These are phyloP conservation scores for Drosophila lacertosa DNA, from an alignment of 1,140 invertebrate species.

Conservation along the genomic window DNA sequence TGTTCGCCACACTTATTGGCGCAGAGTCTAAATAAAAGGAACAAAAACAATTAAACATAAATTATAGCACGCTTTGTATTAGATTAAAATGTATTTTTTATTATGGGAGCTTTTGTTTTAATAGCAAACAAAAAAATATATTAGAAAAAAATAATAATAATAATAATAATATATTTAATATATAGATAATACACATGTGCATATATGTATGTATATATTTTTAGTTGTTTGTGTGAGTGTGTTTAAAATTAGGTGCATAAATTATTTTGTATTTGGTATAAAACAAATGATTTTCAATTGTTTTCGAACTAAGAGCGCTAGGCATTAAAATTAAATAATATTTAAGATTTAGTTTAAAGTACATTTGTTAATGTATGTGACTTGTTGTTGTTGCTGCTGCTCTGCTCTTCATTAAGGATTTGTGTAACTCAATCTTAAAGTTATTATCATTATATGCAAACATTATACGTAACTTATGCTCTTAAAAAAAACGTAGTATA, in stretches of 20 bases:
- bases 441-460: conserved; percentile 17
- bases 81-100: conserved; percentile 36
- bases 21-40: no score
- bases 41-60: not conserved
- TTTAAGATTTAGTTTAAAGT: conserved; percentile 44
- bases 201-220: conserved; percentile 42
- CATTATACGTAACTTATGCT: conserved; percentile 7
- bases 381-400: conserved; percentile 65
- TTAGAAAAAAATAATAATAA: conserved; percentile 41
- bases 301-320: conserved; percentile 60
- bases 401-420: conserved; percentile 34
- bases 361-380: conserved; percentile 59
- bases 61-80: not conserved
- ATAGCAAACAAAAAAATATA: conserved; percentile 30
- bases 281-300: conserved; percentile 66
- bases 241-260: conserved; percentile 57
- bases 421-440: conserved; percentile 26
- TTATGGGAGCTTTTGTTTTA: conserved; percentile 34
- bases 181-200: conserved; percentile 67
- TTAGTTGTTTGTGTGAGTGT: conserved; percentile 26
- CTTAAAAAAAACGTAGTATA: conserved; percentile 30
- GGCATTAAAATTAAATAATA: conserved; percentile 71
- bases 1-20: no score
- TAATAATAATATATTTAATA: conserved; percentile 62
- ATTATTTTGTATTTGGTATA: conserved; percentile 72